phyloP scores from a whole-genome alignment of 2,113 vertebrate genomes.

The Aphyosemion australe region DNA sequence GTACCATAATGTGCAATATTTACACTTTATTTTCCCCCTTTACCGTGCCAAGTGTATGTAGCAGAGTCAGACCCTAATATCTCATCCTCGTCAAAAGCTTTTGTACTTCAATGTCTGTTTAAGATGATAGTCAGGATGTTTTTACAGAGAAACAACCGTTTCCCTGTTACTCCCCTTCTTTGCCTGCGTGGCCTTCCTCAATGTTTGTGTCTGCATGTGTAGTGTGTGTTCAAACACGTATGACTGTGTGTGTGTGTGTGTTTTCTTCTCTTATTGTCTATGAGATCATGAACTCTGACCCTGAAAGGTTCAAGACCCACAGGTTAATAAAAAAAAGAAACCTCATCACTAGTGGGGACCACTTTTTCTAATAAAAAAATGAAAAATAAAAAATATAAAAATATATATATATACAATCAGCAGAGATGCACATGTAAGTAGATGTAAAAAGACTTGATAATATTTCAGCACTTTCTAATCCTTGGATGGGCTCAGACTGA shows the following conservation, averaged over 20 bases:
- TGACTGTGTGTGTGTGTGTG: conserved; percentile 21
- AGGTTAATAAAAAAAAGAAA: conserved; percentile 62
- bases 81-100: conserved; percentile 30
- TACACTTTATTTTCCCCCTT: conserved; percentile 22
- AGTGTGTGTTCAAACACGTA: conserved; percentile 13
- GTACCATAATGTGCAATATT: conserved; percentile 70
- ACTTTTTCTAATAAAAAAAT: conserved; percentile 61
- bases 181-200: conserved; percentile 61
- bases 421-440: conserved; percentile 81
- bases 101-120: conserved; percentile 47
- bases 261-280: conserved; percentile 59
- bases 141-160: conserved; percentile 48
- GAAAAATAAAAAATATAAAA: conserved; percentile 9
- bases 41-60: conserved; percentile 73
- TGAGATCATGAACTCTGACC: conserved; percentile 77
- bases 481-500: conserved; percentile 63
- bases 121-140: conserved; percentile 41
- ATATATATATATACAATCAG: conserved; percentile 56
- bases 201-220: conserved; percentile 9
- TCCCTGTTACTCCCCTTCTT: conserved; percentile 16
- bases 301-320: conserved; percentile 67
- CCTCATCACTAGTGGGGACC: conserved; percentile 81
- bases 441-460: conserved; percentile 79
- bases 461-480: conserved; percentile 84
- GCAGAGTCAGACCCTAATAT: conserved; percentile 49